Conservation (phyloP, 1,140 invertebrate species). For the Macrotrachela quadricornifera region DNA sequence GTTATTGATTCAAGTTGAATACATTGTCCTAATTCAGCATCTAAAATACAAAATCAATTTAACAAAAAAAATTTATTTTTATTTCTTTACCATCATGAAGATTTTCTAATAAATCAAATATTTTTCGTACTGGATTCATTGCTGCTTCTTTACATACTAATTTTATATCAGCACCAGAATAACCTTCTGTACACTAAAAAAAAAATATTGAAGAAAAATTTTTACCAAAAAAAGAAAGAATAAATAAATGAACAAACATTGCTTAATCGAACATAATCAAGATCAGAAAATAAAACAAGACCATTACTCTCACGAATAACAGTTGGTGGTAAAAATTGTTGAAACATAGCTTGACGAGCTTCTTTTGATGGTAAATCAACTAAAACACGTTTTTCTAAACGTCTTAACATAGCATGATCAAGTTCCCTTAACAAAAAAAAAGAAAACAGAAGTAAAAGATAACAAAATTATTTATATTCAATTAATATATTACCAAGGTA, state of each 20-base stretch:
- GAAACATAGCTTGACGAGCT: constrained; percentile 44
- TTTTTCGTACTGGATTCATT: constrained; percentile 34
- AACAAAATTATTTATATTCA: not conserved
- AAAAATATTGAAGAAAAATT: not conserved
- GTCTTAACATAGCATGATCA: constrained; percentile 59
- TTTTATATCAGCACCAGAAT: constrained; percentile 68
- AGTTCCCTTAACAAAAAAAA: constrained; percentile 42
- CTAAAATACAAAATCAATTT: too few species aligned
- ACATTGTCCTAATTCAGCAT: too few species aligned
- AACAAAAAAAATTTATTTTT: too few species aligned
- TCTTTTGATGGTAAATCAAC: constrained; percentile 48
- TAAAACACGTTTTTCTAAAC: constrained; percentile 65
- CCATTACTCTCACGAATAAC: constrained; percentile 28
- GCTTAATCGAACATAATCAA: constrained; percentile 39
- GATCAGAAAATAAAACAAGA: constrained; percentile 28
- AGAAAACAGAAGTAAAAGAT: too few species aligned
- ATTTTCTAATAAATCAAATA: constrained; percentile 33
- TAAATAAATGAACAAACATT: constrained; percentile 18
- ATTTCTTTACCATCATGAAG: constrained; percentile 17
- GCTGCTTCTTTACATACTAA: constrained; percentile 63
- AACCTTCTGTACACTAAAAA: constrained; percentile 44
- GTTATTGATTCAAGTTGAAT: constrained; percentile 30
- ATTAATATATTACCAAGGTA: constrained; percentile 49
- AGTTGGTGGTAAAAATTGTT: constrained; percentile 33
- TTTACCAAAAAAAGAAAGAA: not conserved